Base-by-base conservation (phyloP, 1,140 invertebrate species). In the Spodoptera frugiperda region DNA sequence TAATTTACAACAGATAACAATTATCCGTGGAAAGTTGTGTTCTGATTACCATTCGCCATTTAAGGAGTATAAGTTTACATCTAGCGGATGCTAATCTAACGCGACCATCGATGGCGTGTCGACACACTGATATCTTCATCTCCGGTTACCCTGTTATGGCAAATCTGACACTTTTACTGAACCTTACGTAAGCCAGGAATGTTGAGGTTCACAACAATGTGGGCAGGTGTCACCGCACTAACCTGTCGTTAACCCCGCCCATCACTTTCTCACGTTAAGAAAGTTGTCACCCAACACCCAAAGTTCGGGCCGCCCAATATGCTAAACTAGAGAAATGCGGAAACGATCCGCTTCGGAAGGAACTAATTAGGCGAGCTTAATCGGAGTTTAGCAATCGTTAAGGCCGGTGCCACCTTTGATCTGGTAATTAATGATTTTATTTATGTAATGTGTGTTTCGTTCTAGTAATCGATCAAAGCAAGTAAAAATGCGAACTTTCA, bases 241-340 rank as follows among this genome's bases (percentile, higher is more conserved):
- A 67, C 63, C 63, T 25, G 44, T 67, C 63, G 63, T 21, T 48
- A 63, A 72, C 53, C 61, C 33, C 67, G 71, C 54, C 71, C 54
- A 59, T 44, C 39, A 25, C 54, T 77, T 61, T 57, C 75, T 44
- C 39, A 48, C 4, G 5, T 57, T 39, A 57, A 49, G 63, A 75
- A 75, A 75, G 73, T 75, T 65, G 65, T 77, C 65, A 77, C 54
- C 54, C 53, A 70, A 68, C 65, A 77, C 54, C 44, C 39, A 70
- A 68, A 73, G 44, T 48, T 59, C 49, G 19, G 15, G 39, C 33
- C 70, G 44, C 39, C 55, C 39, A 76, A 67, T 77, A 77, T 77
- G 53, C 65, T 25, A 49, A 77, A 59, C 49, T 55, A 59, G 75
- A 68, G 75, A 77, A 76, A 77, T 30, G 63, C 75, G 75, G 75